These are phyloP conservation scores for Matsumurasca onukii DNA, from an alignment of 1,140 invertebrate genomes.

Conservation along the genomic window DNA sequence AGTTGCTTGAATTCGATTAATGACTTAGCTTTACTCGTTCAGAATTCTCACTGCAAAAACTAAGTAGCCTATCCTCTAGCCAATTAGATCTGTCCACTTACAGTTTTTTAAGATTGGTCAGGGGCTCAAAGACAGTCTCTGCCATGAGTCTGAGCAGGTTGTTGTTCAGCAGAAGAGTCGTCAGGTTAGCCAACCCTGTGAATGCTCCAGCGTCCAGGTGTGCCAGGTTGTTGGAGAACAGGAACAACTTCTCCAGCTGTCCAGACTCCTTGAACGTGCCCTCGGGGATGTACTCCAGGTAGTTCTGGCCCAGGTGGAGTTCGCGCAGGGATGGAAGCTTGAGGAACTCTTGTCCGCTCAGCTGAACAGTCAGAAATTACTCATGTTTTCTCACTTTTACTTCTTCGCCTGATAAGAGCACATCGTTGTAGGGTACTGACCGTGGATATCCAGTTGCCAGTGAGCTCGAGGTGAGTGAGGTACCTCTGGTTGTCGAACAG, in stretches of 20 bases:
- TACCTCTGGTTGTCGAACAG: conserved; percentile 56
- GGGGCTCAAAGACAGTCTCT: conserved; percentile 52
- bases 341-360: conserved; percentile 52
- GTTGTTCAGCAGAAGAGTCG: conserved; percentile 61
- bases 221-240: conserved; percentile 61
- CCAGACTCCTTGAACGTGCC: conserved; percentile 51
- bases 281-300: conserved; percentile 53
- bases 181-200: conserved; percentile 55
- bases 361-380: conserved; percentile 43
- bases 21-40: too few species aligned
- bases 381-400: too few species aligned
- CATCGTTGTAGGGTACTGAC: too few species aligned
- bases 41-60: too few species aligned
- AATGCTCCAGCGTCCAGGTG: conserved; percentile 54
- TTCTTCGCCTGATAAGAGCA: too few species aligned
- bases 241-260: conserved; percentile 56
- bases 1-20: too few species aligned
- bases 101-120: conserved; percentile 53
- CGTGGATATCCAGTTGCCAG: conserved; percentile 56
- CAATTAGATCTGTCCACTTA: too few species aligned
- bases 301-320: conserved; percentile 60
- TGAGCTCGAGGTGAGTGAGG: conserved; percentile 57
- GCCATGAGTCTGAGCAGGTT: conserved; percentile 57
- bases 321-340: conserved; percentile 55
- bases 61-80: too few species aligned